These are phyloP conservation scores for Burhinus bistriatus DNA, from an alignment of 2,113 vertebrate genomes.

Conservation along the genomic window DNA sequence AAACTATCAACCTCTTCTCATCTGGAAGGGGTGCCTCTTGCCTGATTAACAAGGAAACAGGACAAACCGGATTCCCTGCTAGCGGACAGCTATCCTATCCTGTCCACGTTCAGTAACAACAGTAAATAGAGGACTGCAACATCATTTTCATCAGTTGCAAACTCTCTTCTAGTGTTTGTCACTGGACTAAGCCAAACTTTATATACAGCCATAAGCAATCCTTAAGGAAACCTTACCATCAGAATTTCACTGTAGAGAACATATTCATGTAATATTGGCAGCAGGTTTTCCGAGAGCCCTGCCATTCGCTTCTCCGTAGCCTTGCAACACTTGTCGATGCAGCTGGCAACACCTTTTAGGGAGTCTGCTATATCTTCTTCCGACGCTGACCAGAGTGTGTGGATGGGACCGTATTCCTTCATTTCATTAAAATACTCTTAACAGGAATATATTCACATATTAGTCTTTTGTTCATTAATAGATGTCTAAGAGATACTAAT, in stretches of 20 bases:
- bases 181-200: neutral
- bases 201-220: neutral
- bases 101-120: neutral
- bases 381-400: slow-evolving; percentile 83
- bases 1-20: neutral
- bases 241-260: slow-evolving; percentile 89
- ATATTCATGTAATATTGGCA: slow-evolving; percentile 88
- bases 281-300: slow-evolving; percentile 78
- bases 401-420: slow-evolving; percentile 83
- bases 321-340: slow-evolving; percentile 81
- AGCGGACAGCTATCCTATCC: neutral
- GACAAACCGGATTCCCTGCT: rapidly evolving
- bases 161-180: neutral
- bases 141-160: neutral
- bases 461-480: neutral
- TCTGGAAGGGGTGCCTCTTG: neutral
- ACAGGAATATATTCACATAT: neutral
- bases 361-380: slow-evolving; percentile 84
- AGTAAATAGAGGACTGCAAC: neutral
- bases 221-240: slow-evolving; percentile 78
- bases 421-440: slow-evolving; percentile 88
- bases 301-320: slow-evolving; percentile 81
- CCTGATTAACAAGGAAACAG: neutral
- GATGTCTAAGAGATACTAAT: neutral
- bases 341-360: slow-evolving; percentile 80